Conservation (phyloP, 2,888 invertebrate genomes). For the Macropis europaea region DNA sequence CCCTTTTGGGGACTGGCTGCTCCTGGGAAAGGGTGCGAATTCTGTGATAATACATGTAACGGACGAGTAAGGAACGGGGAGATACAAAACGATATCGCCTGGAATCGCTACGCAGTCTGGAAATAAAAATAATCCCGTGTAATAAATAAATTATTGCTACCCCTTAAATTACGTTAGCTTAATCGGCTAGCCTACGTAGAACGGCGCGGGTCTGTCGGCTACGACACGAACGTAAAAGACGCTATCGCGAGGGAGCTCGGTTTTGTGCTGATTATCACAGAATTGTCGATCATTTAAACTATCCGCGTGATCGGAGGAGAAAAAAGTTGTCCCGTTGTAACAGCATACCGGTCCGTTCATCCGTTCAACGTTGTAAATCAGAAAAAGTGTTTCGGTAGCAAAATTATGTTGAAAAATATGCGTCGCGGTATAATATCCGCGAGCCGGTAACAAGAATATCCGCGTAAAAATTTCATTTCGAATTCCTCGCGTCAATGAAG, state of each 20-base stretch:
- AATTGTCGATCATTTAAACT: constrained; percentile 35
- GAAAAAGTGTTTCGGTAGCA: constrained; percentile 29
- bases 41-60: constrained; percentile 32
- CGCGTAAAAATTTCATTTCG: constrained; percentile 15
- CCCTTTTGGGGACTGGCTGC: background rate
- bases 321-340: background rate
- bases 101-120: background rate
- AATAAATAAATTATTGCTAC: background rate
- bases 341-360: constrained; percentile 7
- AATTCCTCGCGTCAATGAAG: background rate
- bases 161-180: background rate
- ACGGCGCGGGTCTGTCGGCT: background rate
- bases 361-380: constrained; percentile 23
- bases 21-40: constrained; percentile 23
- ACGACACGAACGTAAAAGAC: constrained; percentile 10
- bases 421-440: constrained; percentile 14
- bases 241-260: background rate
- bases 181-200: background rate
- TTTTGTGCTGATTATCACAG: constrained; percentile 58
- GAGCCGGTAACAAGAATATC: constrained; percentile 7
- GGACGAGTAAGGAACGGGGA: background rate
- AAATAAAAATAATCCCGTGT: background rate
- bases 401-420: constrained; percentile 45
- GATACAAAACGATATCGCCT: background rate
- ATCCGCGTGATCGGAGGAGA: background rate